These are phyloP conservation scores for Geodia barretti DNA, from an alignment of 37 sponge, comb jelly and placozoan genomes.

Conservation along the genomic window DNA sequence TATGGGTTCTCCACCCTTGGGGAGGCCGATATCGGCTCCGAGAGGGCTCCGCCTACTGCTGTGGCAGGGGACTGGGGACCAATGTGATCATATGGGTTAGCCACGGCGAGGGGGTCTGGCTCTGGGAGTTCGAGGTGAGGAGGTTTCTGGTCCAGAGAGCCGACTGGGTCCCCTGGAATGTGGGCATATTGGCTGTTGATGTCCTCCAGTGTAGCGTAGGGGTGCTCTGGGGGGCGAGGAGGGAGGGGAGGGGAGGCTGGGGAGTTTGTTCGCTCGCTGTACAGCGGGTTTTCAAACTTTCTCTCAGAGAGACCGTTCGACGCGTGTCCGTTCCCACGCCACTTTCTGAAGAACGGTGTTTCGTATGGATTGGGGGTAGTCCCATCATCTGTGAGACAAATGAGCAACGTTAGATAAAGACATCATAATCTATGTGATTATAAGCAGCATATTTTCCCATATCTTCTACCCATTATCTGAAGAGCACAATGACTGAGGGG, in stretches of 20 bases:
- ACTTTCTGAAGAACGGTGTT: background rate
- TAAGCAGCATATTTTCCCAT: too few species aligned
- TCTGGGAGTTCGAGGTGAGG: background rate
- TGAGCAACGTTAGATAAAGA: too few species aligned
- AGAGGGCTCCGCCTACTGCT: too few species aligned
- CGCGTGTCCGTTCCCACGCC: background rate
- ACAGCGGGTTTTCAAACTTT: slow-evolving; percentile 12
- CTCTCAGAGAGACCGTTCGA: background rate
- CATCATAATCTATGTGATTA: too few species aligned
- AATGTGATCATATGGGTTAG: background rate
- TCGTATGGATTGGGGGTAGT: background rate
- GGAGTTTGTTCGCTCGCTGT: background rate
- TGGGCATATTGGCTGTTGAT: background rate
- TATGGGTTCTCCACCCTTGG: background rate
- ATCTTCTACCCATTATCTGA: too few species aligned
- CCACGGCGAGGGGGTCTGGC: background rate
- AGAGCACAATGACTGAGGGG: too few species aligned
- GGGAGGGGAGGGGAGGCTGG: background rate
- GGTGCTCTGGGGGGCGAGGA: background rate
- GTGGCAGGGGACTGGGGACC: background rate
- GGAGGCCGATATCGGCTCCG: too few species aligned
- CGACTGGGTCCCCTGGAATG: background rate
- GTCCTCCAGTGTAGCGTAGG: background rate
- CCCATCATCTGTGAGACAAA: too few species aligned
- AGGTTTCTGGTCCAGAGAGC: background rate